These are phyloP conservation scores for Oreochromis niloticus DNA, from an alignment of 2,113 vertebrate genomes.

Conservation along the genomic window DNA sequence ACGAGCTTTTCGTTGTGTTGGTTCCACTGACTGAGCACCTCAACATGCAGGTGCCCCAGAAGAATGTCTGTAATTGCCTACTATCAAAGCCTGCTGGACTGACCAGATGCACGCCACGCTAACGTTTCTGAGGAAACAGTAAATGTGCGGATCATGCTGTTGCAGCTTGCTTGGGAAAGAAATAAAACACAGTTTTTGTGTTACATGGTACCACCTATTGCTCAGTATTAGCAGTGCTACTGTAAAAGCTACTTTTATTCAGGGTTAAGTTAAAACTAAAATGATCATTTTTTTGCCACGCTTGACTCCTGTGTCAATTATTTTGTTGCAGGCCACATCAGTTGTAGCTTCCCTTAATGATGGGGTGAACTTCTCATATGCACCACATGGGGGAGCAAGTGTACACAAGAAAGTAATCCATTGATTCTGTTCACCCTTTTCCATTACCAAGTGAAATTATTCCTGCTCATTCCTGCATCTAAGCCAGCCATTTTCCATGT, in stretches of 20 bases:
- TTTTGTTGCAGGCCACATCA: not conserved
- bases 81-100: constrained; percentile 35
- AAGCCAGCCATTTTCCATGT: constrained; percentile 62
- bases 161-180: constrained; percentile 50
- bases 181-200: constrained; percentile 17
- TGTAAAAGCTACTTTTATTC: constrained; percentile 58
- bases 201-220: constrained; percentile 33
- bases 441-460: constrained; percentile 48
- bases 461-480: constrained; percentile 26
- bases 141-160: constrained; percentile 47
- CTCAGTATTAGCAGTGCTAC: constrained; percentile 42
- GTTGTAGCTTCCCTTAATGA: too few relatives aligned
- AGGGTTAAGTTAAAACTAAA: constrained; percentile 60
- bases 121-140: constrained; percentile 58
- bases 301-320: constrained; percentile 32
- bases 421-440: constrained; percentile 2
- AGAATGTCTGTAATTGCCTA: constrained; percentile 44
- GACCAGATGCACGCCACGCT: constrained; percentile 29
- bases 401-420: not conserved
- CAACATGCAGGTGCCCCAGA: constrained; percentile 4
- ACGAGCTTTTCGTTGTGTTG: not conserved
- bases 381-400: constrained; percentile 39
- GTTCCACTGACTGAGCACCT: not conserved
- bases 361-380: not conserved
- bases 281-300: constrained; percentile 53